Evolutionary conservation across 2,888 invertebrate genomes (phyloP).

Genomic region (Cheilosia urbana): DNA sequence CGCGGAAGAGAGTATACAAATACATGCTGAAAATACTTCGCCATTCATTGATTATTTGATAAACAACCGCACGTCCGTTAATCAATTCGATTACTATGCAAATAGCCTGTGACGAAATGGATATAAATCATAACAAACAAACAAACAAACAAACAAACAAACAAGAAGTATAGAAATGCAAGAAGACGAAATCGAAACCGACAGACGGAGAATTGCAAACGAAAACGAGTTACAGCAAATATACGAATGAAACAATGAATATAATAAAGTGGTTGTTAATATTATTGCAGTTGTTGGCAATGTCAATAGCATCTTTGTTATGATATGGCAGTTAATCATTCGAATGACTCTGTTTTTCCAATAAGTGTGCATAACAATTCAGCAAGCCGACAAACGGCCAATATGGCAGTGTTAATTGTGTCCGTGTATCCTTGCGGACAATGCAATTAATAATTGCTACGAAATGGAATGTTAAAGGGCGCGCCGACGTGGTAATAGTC

Average conservation of each 20-base stretch:
- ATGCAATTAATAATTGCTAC: slow-evolving; percentile 13
- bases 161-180: slow-evolving; percentile 14
- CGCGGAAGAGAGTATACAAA: slow-evolving; percentile 14
- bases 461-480: slow-evolving; percentile 5
- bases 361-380: not conserved
- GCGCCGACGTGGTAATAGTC: not conserved
- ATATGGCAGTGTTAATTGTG: not conserved
- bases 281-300: slow-evolving; percentile 14
- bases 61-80: slow-evolving; percentile 60
- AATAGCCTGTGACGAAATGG: slow-evolving; percentile 45
- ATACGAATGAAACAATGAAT: slow-evolving; percentile 27
- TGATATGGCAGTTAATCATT: slow-evolving; percentile 39
- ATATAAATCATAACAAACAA: slow-evolving; percentile 34
- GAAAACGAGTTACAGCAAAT: slow-evolving; percentile 8
- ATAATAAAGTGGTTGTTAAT: not conserved
- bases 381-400: not conserved
- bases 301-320: slow-evolving; percentile 52
- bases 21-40: slow-evolving; percentile 1
- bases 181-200: slow-evolving; percentile 48
- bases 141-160: slow-evolving; percentile 8
- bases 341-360: slow-evolving; percentile 1
- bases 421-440: not conserved
- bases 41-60: slow-evolving; percentile 34
- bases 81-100: slow-evolving; percentile 61
- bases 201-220: slow-evolving; percentile 37